Base-by-base conservation (phyloP, 1,140 invertebrate species). In the Plutomurus gul region DNA sequence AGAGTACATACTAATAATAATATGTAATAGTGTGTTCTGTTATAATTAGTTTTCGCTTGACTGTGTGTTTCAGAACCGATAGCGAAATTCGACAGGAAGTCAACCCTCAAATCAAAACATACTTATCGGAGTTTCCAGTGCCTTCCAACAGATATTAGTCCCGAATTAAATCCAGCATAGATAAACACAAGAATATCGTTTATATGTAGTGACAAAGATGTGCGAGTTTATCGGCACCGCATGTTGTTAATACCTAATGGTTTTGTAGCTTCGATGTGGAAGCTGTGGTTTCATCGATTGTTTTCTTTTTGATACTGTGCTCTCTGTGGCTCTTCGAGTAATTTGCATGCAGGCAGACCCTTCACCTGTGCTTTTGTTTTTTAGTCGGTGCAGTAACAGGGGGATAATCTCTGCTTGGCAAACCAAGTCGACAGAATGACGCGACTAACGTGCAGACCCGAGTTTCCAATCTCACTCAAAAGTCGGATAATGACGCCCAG, bases 401-500 rank as follows among this genome's bases (percentile, higher is more conserved):
- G 56, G 56, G 56, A 13, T 65, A 65, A 65, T 65, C 56, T 60
- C 6, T 65, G 56, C 30, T 30, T n/a, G 18, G 56, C 30, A 18
- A 65, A n/a, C 27, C 25, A 10, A 60, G 27, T 33, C 56, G n/a
- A 30, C 5, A 60, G 10, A 30, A n/a, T 18, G 33, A 22, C 16
- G n/a, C n/a, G n/a, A 43, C 39, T n/a, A 43, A 43, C 11, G 6
- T 25, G 13, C 56, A 25, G 56, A n/a, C 56, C n/a, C 4, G 30
- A 11, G 6, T 25, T 30, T 30, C 7, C 56, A 30, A 65, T 4
- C 25, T 16, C 11, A 60, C 13, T 4, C 2, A 27, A 65, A 33
- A 65, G 27, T 30, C 30, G 13, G 56, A 39, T 77, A 77, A 77
- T 77, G 75, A 47, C 25, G 27, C 37, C 65, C 75, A 77, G 51